Evolutionary conservation across 2,113 vertebrate genomes (phyloP).

Genomic region (Rhinoderma darwinii): DNA sequence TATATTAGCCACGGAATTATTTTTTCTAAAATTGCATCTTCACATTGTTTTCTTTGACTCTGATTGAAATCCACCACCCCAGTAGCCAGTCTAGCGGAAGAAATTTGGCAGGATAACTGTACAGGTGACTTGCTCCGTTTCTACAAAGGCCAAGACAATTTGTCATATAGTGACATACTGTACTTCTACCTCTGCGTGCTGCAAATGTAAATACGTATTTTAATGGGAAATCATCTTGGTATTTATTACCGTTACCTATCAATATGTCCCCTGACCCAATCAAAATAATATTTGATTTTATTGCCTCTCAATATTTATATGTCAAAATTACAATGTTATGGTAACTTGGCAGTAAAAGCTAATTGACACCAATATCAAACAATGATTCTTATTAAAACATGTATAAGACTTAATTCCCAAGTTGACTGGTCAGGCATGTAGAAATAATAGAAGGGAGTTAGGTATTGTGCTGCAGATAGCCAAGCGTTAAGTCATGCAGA

Average conservation of each 20-base stretch:
- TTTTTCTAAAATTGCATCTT: background rate
- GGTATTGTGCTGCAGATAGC: background rate
- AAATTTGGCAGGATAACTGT: background rate
- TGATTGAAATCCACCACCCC: background rate
- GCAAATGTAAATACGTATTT: background rate
- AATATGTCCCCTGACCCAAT: background rate
- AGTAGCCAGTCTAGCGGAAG: background rate
- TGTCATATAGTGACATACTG: constrained; percentile 10
- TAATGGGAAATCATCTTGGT: background rate
- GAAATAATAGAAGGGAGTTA: background rate
- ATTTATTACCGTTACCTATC: background rate
- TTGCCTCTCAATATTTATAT: background rate
- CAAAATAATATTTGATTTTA: background rate
- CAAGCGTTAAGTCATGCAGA: constrained; percentile 21
- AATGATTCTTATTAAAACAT: background rate
- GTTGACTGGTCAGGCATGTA: background rate
- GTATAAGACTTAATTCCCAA: background rate
- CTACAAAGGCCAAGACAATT: constrained; percentile 9
- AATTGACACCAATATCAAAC: background rate
- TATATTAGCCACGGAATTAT: background rate
- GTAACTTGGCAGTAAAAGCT: background rate
- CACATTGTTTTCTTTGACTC: background rate
- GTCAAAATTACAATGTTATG: background rate
- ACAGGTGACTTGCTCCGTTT: background rate
- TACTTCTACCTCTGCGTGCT: constrained; percentile 2